Percentiles rank a stretch among this genome's conserved stretches.
Conservation (phyloP, 2,888 invertebrate species). For the Norana najaformis region DNA sequence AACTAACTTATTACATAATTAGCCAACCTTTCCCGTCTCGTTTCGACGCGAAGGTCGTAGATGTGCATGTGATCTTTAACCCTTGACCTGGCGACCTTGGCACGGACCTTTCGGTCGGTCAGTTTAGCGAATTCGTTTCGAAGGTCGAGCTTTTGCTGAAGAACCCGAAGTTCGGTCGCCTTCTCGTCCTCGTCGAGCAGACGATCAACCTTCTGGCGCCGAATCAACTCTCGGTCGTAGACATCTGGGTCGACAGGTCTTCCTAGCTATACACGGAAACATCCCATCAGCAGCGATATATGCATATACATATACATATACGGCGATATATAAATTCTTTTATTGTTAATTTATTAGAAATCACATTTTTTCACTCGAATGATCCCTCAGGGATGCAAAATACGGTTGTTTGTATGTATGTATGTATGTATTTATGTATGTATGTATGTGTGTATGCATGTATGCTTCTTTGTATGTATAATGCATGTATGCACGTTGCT, state of each 20-base stretch:
- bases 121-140: conserved; percentile 4
- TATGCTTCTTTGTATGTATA: too few relatives aligned
- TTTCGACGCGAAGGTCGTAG: not conserved
- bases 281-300: too few relatives aligned
- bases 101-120: not conserved
- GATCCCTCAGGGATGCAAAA: too few relatives aligned
- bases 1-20: not conserved
- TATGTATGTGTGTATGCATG: too few relatives aligned
- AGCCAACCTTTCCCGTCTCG: not conserved
- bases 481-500: too few relatives aligned
- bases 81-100: not conserved
- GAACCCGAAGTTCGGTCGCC: not conserved
- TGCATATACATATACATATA: too few relatives aligned
- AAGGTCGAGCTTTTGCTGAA: not conserved
- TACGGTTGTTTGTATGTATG: too few relatives aligned
- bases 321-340: too few relatives aligned
- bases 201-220: not conserved
- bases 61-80: not conserved
- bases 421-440: too few relatives aligned
- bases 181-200: not conserved
- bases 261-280: not conserved
- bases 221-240: conserved; percentile 4
- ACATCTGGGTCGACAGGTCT: not conserved
- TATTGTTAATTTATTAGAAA: too few relatives aligned
- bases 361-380: too few relatives aligned